phyloP scores from a whole-genome alignment of 2,888 invertebrate genomes.

The Ischnus inquisitorius region DNA sequence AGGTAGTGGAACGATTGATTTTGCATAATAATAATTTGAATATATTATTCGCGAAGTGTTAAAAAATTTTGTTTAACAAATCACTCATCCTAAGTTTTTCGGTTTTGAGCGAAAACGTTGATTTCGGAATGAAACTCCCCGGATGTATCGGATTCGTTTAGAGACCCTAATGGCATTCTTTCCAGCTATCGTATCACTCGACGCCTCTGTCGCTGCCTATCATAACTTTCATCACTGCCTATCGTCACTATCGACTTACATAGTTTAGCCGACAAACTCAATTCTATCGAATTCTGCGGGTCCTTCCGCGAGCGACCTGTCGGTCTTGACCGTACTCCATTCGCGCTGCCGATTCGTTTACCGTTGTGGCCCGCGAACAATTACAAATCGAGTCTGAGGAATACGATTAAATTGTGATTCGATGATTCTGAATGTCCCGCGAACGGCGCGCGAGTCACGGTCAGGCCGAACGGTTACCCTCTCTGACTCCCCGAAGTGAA shows the following conservation, averaged over 20 bases:
- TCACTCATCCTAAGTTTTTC: no score
- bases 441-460: conserved; percentile 37
- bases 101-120: background rate
- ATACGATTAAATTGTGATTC: conserved; percentile 10
- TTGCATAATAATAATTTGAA: no score
- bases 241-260: no score
- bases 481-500: background rate
- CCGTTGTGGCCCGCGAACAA: background rate
- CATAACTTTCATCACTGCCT: conserved; percentile 19
- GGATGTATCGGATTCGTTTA: conserved; percentile 48
- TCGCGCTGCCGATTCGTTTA: conserved; percentile 19
- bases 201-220: conserved; percentile 12
- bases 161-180: conserved; percentile 48
- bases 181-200: conserved; percentile 45
- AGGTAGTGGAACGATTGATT: no score
- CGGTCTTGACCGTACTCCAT: conserved; percentile 32
- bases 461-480: background rate
- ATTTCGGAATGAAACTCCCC: background rate
- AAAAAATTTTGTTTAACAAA: no score
- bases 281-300: background rate
- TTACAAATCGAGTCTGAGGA: background rate
- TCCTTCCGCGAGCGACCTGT: background rate
- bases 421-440: conserved; percentile 19
- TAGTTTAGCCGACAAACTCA: background rate
- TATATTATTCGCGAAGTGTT: no score